Evolutionary conservation across 2,888 invertebrate genomes (phyloP).

Genomic region (Cataglyphis altisquamis): DNA sequence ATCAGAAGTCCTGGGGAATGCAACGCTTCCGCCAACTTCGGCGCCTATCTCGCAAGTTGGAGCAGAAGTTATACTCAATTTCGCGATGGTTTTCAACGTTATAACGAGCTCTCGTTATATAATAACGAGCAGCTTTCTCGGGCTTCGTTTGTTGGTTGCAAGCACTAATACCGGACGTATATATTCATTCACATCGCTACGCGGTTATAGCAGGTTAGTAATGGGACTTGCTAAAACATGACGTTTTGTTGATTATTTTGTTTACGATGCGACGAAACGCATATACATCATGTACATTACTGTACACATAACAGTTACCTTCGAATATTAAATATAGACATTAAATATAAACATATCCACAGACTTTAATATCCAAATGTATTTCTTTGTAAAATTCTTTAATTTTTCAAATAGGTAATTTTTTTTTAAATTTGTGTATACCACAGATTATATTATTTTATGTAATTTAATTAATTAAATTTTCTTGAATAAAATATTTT

Average conservation of each 20-base stretch:
- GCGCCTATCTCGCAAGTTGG: conserved; percentile 55
- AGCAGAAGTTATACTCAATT: conserved; percentile 66
- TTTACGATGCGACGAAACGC: conserved; percentile 34
- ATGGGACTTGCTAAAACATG: conserved; percentile 54
- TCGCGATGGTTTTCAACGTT: conserved; percentile 84
- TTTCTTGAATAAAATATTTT: too few species aligned
- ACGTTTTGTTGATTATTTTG: conserved; percentile 56
- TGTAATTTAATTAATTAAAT: background rate
- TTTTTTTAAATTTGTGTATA: background rate
- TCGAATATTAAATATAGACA: conserved; percentile 23
- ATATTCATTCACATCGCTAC: conserved; percentile 55
- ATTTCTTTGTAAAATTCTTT: background rate
- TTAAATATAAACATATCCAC: conserved; percentile 4
- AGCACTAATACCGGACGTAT: conserved; percentile 79
- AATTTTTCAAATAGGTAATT: background rate
- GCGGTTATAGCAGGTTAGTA: conserved; percentile 49
- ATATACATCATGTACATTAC: background rate
- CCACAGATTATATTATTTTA: background rate
- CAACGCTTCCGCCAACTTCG: conserved; percentile 43
- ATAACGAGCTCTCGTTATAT: conserved; percentile 85
- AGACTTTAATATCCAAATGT: conserved; percentile 20
- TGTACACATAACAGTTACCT: conserved; percentile 4
- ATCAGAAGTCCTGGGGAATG: conserved; percentile 52
- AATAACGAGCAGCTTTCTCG: conserved; percentile 83
- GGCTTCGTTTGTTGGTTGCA: conserved; percentile 81